Percentiles rank a stretch among this genome's conserved stretches.
These are phyloP conservation scores for Sylvilagus bachmani DNA, from an alignment of 2,113 vertebrate genomes.

Conservation along the genomic window DNA sequence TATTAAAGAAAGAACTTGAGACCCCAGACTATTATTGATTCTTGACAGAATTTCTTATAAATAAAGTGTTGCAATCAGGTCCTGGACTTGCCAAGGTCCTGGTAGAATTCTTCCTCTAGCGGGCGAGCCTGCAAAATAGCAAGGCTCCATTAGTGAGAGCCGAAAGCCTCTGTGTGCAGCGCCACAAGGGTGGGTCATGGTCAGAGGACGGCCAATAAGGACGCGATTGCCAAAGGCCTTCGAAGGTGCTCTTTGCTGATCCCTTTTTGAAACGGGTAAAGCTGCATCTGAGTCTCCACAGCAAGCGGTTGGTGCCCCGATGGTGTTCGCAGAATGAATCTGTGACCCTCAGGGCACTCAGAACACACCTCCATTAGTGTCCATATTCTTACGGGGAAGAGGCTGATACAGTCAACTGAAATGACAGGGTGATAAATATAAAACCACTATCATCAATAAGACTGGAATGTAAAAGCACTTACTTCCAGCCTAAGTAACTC, in stretches of 20 bases:
- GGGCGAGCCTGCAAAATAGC: slow-evolving; percentile 89
- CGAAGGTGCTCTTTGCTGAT: slow-evolving; percentile 74
- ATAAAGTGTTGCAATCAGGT: slow-evolving; percentile 95
- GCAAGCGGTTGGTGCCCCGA: slow-evolving; percentile 84
- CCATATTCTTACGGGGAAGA: slow-evolving; percentile 90
- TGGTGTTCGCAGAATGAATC: slow-evolving; percentile 88
- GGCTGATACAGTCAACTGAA: slow-evolving; percentile 91
- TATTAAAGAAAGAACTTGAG: slow-evolving; percentile 96
- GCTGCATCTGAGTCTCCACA: slow-evolving; percentile 22
- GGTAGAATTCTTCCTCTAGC: slow-evolving; percentile 91
- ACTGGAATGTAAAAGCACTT: slow-evolving; percentile 95
- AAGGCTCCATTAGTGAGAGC: slow-evolving; percentile 88
- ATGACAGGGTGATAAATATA: slow-evolving; percentile 95
- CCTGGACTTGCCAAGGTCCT: slow-evolving; percentile 89
- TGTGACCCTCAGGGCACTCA: slow-evolving; percentile 89
- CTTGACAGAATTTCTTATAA: slow-evolving; percentile 96
- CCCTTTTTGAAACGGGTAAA: slow-evolving; percentile 85
- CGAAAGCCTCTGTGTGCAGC: slow-evolving; percentile 84
- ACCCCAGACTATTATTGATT: slow-evolving; percentile 96
- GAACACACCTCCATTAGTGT: slow-evolving; percentile 95
- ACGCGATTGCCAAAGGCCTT: slow-evolving; percentile 85
- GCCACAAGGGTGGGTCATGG: slow-evolving; percentile 86
- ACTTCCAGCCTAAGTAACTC: slow-evolving; percentile 94
- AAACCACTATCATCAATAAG: slow-evolving; percentile 94
- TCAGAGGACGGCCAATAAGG: slow-evolving; percentile 87